Evolutionary conservation across 2,888 invertebrate species (phyloP).

Genomic region (Dicroscelio sp.): DNA sequence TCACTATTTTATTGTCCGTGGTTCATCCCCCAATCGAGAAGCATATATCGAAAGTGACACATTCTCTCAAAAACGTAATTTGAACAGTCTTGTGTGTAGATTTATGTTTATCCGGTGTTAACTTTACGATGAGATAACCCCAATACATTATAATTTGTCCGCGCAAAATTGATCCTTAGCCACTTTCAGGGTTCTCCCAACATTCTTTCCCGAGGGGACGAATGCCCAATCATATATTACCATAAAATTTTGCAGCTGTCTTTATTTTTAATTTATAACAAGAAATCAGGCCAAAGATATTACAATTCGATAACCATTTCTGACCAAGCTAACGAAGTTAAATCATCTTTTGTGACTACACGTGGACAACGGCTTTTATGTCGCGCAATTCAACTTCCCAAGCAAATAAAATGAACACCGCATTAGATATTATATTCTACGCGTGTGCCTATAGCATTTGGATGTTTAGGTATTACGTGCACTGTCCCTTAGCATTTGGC

Average conservation of each 20-base stretch:
- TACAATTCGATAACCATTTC: constrained; percentile 30
- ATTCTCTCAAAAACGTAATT: constrained; percentile 28
- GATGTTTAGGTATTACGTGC: constrained; percentile 58
- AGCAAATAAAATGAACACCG: constrained; percentile 45
- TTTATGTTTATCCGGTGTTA: constrained; percentile 34
- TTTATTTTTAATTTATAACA: not conserved
- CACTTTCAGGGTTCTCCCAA: not conserved
- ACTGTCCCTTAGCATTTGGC: constrained; percentile 60
- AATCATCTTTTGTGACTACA: no score
- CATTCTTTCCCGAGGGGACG: not conserved
- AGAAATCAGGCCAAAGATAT: constrained; percentile 34
- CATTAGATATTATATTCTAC: constrained; percentile 56
- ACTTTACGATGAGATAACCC: constrained; percentile 43
- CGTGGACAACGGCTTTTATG: constrained; percentile 54
- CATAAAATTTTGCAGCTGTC: not conserved
- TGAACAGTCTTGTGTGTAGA: not conserved
- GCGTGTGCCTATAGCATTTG: constrained; percentile 48
- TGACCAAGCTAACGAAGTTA: constrained; percentile 50
- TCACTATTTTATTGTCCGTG: constrained; percentile 1
- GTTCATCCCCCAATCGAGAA: not conserved
- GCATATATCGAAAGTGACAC: constrained; percentile 19
- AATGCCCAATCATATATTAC: not conserved
- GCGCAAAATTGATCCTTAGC: constrained; percentile 24
- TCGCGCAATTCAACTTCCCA: constrained; percentile 55
- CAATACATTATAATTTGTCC: constrained; percentile 43